Conservation (phyloP, 2,888 invertebrate species). For the Anthophora plumipes region DNA sequence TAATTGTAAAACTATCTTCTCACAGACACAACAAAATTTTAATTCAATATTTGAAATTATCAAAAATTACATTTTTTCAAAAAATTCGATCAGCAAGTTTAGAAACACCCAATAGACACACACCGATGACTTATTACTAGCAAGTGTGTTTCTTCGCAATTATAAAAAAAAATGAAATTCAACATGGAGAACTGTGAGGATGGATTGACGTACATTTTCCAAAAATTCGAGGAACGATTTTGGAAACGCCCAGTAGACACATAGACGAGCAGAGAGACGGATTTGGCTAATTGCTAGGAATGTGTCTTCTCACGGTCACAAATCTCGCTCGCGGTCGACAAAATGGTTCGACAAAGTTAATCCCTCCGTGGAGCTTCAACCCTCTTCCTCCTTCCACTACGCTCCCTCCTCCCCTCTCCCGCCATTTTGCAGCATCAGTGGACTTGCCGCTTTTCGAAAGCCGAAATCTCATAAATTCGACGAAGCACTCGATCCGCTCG, state of each 20-base stretch:
- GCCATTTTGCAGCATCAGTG: not conserved
- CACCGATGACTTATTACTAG: no score
- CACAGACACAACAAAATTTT: no score
- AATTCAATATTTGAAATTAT: no score
- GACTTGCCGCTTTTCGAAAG: slow-evolving; percentile 29
- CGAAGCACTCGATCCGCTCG: slow-evolving; percentile 61
- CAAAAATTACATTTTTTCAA: no score
- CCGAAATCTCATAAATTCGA: slow-evolving; percentile 70
- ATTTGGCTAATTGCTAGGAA: slow-evolving; percentile 68
- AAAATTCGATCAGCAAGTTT: no score
- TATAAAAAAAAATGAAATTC: no score
- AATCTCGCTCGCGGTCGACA: slow-evolving; percentile 64
- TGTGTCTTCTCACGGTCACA: slow-evolving; percentile 67
- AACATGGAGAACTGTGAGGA: no score
- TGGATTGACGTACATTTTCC: not conserved
- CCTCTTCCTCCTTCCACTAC: not conserved
- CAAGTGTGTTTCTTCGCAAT: no score
- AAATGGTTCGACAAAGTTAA: slow-evolving; percentile 72
- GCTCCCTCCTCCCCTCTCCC: not conserved
- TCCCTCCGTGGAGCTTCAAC: slow-evolving; percentile 53
- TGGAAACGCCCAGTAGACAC: slow-evolving; percentile 13
- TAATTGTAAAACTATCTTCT: no score
- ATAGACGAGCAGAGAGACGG: slow-evolving; percentile 24
- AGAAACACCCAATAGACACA: no score
- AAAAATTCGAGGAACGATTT: slow-evolving; percentile 18